Evolutionary conservation across 2,888 invertebrate genomes (phyloP), one percentile per base, ranked within the genome.

Genomic region (Sarcophaga caerulescens): DNA sequence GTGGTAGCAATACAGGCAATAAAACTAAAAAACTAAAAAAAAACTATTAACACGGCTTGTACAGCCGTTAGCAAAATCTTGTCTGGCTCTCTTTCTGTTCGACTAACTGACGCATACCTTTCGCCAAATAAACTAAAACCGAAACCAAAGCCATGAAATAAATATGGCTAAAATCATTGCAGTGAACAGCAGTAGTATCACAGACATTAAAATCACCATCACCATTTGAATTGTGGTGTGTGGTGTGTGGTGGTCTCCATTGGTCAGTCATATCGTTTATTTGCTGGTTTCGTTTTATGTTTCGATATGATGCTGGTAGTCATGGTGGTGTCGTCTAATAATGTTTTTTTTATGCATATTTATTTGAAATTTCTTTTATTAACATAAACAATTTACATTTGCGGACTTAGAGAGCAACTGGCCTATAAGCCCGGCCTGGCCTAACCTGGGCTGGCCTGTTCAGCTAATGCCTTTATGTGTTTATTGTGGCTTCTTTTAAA

Each of bases 41-140:
- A 86, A 86, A 84, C 84, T 86, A 84, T 84, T 86, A 86, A 84
- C 86, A 74, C 82, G 66, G 65, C 81, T 75, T 60, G 76, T 71
- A 52, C 83, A 75, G 78, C 69, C 74, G 66, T 66, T 77, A 71
- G 63, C 21, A 70, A 74, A 81, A 81, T 62, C 35, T 75, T 81
- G 35, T 70, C 52, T 60, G 60, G 73, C 71, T n/a, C 45, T 66
- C 17, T 66, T 65, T 68, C 23, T 52, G 52, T 66, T 59, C 23
- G 11, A 21, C 60, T 19, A 47, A 35, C 35, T 35, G 35, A 35
- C 8, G 47, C 62, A 59, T 82, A 66, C 85, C 85, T 85, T 82
- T 85, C 85, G 85, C 85, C 79, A 82, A 85, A 85, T 81, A 63
- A 77, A 70, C 19, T 35, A 68, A 47, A 70, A 70, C 52, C 23